Base-by-base conservation (phyloP, 2,113 vertebrate species). In the Falcunculus frontatus region DNA sequence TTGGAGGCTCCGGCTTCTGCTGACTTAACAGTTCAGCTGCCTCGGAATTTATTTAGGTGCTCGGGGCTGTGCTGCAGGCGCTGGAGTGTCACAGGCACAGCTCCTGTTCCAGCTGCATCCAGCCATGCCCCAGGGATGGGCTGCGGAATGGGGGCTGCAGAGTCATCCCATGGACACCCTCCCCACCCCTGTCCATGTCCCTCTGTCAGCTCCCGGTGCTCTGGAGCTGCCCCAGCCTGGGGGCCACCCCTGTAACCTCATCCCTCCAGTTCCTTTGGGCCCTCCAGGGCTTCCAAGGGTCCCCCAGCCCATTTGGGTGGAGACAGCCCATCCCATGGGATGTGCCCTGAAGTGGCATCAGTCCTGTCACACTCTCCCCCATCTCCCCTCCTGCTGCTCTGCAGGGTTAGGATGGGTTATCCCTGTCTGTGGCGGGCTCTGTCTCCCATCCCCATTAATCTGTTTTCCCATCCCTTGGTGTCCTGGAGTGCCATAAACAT, bases 401-500 rank as follows among this genome's bases (percentile, higher is more conserved):
- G 0, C 3, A 1, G 32, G 7, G 44, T 52, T 33, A 33, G 37
- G 53, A 29, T 4, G 7, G 18, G 8, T 7, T 10, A 12, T 5
- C 63, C 57, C 35, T 9, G 55, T 5, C 86, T 1, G 0, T 3
- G 42, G 23, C 3, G 15, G 89, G 60, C 80, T 74, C 68, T 95
- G 41, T 84, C 85, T 76, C 47, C 80, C 84, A 68, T 65, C 21
- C 91, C 91, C 95, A 75, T 97, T 78, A 96, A 97, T 98, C 96
- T 69, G 87, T 64, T 83, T 84, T 46, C 6, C 35, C 33, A 19
- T 82, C 80, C 96, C 97, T 90, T 23, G 7, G 16, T 6, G 0
- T 87, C 96, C 94, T 13, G 2, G 78, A 44, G 35, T 5, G 30
- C 84, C 30, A 80, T 98, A 97, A 98, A 97, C 96, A 91, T 93